phyloP scores from a whole-genome alignment of 2,113 vertebrate genomes.

The Oxygymnocypris stewartii region DNA sequence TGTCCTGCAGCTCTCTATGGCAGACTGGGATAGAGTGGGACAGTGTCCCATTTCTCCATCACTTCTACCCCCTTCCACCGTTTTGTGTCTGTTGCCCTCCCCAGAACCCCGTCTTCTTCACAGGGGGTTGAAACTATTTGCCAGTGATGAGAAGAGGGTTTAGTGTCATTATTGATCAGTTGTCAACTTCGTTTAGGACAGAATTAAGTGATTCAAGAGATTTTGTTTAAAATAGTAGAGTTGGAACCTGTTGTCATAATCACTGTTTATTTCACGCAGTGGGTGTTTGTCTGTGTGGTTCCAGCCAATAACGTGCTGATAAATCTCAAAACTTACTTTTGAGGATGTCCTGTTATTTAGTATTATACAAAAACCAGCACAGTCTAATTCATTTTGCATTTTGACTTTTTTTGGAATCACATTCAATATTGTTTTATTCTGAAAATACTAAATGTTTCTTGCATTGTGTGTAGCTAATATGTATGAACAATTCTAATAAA shows the following conservation, averaged over 20 bases:
- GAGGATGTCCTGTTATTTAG: neutral
- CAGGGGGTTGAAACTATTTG: slow-evolving; percentile 72
- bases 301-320: neutral
- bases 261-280: neutral
- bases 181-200: slow-evolving; percentile 75
- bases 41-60: slow-evolving; percentile 48
- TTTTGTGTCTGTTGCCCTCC: slow-evolving; percentile 50
- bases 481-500: neutral
- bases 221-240: neutral
- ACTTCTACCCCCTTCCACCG: slow-evolving; percentile 27
- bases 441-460: neutral
- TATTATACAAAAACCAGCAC: neutral
- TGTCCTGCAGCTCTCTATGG: slow-evolving; percentile 36
- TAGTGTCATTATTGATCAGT: slow-evolving; percentile 76
- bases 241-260: slow-evolving; percentile 15
- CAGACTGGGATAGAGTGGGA: slow-evolving; percentile 46
- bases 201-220: slow-evolving; percentile 52
- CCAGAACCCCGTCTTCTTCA: slow-evolving; percentile 64
- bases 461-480: neutral
- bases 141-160: slow-evolving; percentile 75
- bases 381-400: neutral
- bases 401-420: neutral
- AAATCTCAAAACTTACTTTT: neutral
- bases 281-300: neutral
- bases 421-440: neutral